Percentiles rank a stretch among this genome's conserved stretches.
phyloP scores from a whole-genome alignment of 1,140 invertebrate genomes.

The Bursaphelenchus mucronatus region DNA sequence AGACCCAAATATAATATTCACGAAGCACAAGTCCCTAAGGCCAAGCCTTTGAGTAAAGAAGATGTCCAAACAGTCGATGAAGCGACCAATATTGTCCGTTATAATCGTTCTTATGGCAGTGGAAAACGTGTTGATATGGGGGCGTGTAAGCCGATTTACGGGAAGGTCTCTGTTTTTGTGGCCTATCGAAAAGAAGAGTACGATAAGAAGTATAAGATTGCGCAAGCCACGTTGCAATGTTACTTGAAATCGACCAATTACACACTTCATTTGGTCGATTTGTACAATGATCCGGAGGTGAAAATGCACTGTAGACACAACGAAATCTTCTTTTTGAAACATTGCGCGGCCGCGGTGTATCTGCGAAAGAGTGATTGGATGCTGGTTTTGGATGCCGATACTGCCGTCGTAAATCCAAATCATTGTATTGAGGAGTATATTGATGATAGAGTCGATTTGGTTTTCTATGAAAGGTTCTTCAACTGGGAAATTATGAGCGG shows the following conservation, averaged over 20 bases:
- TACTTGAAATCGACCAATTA: conserved; percentile 54
- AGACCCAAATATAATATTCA: no score
- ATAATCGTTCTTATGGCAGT: no score
- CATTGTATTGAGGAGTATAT: conserved; percentile 56
- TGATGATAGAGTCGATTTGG: conserved; percentile 45
- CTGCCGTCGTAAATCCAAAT: conserved; percentile 52
- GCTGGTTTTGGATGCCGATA: conserved; percentile 50
- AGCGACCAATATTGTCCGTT: no score
- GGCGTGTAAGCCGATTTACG: conserved; percentile 34
- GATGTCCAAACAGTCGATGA: no score
- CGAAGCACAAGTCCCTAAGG: no score
- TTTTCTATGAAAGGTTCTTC: conserved; percentile 56
- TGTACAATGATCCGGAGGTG: conserved; percentile 46
- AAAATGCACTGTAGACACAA: conserved; percentile 43
- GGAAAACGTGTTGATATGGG: conserved; percentile 36
- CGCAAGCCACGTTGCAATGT: conserved; percentile 52
- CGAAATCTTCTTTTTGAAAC: conserved; percentile 58
- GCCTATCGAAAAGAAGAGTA: conserved; percentile 22
- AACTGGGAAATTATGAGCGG: conserved; percentile 55
- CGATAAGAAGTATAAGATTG: conserved; percentile 48
- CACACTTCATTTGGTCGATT: conserved; percentile 42
- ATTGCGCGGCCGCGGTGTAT: conserved; percentile 56
- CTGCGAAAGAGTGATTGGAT: conserved; percentile 51
- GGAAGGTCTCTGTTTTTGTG: conserved; percentile 45
- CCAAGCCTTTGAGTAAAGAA: no score